Percentiles rank a stretch among this genome's conserved stretches.
Conservation (phyloP, 2,113 vertebrate species). For the Sceloporus undulatus region DNA sequence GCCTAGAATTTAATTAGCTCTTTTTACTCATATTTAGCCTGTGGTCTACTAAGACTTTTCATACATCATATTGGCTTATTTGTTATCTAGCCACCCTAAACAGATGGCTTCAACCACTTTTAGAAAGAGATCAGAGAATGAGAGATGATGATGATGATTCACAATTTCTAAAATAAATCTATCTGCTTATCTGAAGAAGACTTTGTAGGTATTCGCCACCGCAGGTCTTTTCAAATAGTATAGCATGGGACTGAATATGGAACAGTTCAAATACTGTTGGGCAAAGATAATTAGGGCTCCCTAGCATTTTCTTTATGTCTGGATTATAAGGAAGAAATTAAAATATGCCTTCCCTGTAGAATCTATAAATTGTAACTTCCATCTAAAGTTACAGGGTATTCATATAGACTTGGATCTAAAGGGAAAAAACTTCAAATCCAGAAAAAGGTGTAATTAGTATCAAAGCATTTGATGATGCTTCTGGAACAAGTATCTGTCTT, state of each 20-base stretch:
- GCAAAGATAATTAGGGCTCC: not conserved
- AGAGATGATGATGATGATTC: not conserved
- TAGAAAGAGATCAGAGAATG: not conserved
- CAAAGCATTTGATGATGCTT: not conserved
- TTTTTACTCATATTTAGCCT: too few species aligned
- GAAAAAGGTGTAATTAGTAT: not conserved
- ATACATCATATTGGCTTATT: not conserved
- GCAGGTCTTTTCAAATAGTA: too few species aligned
- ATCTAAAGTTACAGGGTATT: too few species aligned
- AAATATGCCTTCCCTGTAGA: not conserved
- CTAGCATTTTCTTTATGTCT: not conserved
- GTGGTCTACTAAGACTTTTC: too few species aligned
- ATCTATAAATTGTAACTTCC: not conserved
- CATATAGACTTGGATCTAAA: not conserved
- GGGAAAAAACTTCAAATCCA: not conserved
- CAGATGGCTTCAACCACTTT: slow-evolving; percentile 12
- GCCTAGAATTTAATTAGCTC: too few species aligned
- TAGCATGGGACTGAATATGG: too few species aligned
- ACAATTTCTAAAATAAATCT: not conserved
- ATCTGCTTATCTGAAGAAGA: not conserved
- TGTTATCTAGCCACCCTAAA: not conserved
- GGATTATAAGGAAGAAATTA: not conserved
- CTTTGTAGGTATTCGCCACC: not conserved
- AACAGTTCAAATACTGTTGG: not conserved
- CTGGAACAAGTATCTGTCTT: not conserved